phyloP scores from a whole-genome alignment of 1,140 invertebrate genomes.

The Conus betulinus region DNA sequence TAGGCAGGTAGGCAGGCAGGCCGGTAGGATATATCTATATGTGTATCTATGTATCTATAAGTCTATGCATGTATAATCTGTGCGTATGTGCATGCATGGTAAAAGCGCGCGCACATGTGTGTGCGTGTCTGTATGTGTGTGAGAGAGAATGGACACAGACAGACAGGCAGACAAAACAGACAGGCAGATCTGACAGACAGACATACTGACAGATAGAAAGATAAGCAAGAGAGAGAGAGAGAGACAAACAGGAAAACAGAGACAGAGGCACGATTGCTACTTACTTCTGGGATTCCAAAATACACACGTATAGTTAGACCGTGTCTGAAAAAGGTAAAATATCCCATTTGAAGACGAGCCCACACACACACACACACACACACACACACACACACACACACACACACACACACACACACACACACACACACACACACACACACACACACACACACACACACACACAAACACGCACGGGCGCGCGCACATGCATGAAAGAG shows the following conservation, averaged over 20 bases:
- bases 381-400: neutral
- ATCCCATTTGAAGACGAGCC: no score
- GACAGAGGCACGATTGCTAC: conserved; percentile 25
- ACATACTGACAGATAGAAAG: neutral
- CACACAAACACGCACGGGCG: no score
- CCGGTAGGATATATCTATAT: no score
- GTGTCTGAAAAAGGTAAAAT: conserved; percentile 45
- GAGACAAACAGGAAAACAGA: neutral
- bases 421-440: neutral
- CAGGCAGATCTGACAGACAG: neutral
- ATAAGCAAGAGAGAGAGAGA: no score
- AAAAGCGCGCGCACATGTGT: neutral
- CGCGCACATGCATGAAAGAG: no score
- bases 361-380: neutral
- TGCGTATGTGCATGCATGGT: neutral
- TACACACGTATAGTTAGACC: conserved; percentile 72
- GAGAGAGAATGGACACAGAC: neutral
- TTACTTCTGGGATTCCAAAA: conserved; percentile 77
- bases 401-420: neutral
- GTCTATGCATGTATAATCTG: neutral
- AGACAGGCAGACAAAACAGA: neutral
- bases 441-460: neutral
- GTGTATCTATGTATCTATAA: no score
- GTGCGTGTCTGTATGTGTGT: neutral
- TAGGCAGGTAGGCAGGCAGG: no score